These are phyloP conservation scores for Oxystoma pomonae DNA, from an alignment of 2,888 invertebrate genomes.

Conservation along the genomic window DNA sequence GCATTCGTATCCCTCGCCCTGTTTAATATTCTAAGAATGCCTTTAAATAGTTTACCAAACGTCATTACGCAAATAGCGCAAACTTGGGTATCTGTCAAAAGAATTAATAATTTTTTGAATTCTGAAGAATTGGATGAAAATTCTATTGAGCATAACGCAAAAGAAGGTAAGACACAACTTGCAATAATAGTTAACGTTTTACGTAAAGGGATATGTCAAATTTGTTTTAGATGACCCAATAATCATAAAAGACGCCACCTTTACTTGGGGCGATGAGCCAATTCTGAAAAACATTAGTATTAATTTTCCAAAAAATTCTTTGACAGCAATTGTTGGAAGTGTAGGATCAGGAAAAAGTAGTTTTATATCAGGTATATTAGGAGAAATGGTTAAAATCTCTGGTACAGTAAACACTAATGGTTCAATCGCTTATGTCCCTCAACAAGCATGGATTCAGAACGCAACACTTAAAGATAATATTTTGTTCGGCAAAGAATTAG, in stretches of 20 bases:
- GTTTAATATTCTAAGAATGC: conserved; percentile 55
- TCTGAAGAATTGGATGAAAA: conserved; percentile 80
- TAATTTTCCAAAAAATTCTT: conserved; percentile 36
- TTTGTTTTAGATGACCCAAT: conserved; percentile 41
- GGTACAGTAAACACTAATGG: conserved; percentile 43
- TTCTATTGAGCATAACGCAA: conserved; percentile 68
- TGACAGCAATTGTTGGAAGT: conserved; percentile 48
- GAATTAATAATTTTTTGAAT: conserved; percentile 89
- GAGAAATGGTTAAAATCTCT: conserved; percentile 45
- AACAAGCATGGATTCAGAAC: conserved; percentile 56
- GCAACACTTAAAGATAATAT: conserved; percentile 50
- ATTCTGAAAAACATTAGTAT: conserved; percentile 40
- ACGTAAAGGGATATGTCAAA: too few relatives aligned
- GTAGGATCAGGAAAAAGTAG: conserved; percentile 51
- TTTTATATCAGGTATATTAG: conserved; percentile 48
- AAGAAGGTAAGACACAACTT: conserved; percentile 64
- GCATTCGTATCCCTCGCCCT: conserved; percentile 56
- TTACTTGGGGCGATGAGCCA: conserved; percentile 47
- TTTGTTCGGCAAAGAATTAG: conserved; percentile 46
- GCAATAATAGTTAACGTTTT: too few relatives aligned
- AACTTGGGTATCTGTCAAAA: conserved; percentile 76
- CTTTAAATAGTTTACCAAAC: conserved; percentile 52
- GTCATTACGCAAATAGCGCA: conserved; percentile 31
- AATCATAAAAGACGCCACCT: conserved; percentile 48
- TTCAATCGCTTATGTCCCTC: conserved; percentile 52